Evolutionary conservation across 2,113 vertebrate species (phyloP), one percentile per base, ranked within the genome.

Genomic region (Desmodus rotundus): DNA sequence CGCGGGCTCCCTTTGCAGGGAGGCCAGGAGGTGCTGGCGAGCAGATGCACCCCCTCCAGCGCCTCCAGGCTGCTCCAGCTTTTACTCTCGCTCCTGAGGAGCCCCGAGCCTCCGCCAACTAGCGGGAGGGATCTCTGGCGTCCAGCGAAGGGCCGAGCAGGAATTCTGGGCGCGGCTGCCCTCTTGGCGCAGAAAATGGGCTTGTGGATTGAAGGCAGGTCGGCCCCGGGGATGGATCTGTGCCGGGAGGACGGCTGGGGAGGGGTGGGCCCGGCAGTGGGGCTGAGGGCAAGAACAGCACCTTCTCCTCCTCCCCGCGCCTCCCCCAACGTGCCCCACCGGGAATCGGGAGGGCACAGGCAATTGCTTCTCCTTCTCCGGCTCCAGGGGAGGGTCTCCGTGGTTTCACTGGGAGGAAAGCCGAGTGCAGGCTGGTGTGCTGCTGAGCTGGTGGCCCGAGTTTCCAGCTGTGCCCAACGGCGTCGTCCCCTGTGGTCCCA

Each of bases 151-250:
- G 12, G 94, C 24, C 26, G 36, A 2, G 38, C 91, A 70, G 93
- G 92, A 84, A 94, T 91, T 65, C 65, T 14, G 96, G 95, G 95
- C 76, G 95, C 24, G 95, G 92, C 82, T 45, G 70, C 24, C 43
- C n/a, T 61, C 54, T 15, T 33, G 2, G 90, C 4, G 17, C 65
- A 38, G 78, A 52, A 67, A 82, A 81, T 7, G 77, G 78, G 13
- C 63, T 72, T 58, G 90, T 20, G 83, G 28, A 84, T 77, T 19
- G 7, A 26, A 3, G 28, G 76, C 67, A 33, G 1, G 13, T 8
- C n/a, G 24, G 28, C 50, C 13, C 13, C 24, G 3, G 7, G 41
- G 76, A 17, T 28, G 43, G 65, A 24, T 73, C 14, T 36, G 58
- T 17, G 5, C 33, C 43, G 68, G 58, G 58, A 63, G 52, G 67